A percentile compares a stretch with the other conserved stretches of the same genome.
phyloP scores from a whole-genome alignment of 2,888 invertebrate genomes.

The Ecliptopera silaceata region DNA sequence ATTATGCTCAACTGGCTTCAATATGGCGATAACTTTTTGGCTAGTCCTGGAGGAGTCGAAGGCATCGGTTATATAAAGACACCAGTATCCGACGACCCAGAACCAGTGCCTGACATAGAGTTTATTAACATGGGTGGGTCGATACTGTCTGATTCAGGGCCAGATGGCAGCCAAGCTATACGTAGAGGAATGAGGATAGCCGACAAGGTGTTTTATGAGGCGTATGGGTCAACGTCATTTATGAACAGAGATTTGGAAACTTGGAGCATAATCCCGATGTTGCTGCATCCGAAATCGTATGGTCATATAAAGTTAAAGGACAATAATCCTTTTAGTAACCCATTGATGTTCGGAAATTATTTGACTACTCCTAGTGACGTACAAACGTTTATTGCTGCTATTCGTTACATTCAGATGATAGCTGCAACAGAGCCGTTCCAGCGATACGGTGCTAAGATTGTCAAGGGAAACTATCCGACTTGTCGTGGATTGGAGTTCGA shows the following conservation, averaged over 20 bases:
- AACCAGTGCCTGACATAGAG: constrained; percentile 86
- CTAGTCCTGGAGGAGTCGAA: constrained; percentile 86
- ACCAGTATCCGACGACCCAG: constrained; percentile 78
- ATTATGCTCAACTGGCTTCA: constrained; percentile 57
- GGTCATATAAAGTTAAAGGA: constrained; percentile 87
- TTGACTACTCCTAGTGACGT: constrained; percentile 85
- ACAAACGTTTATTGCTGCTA: constrained; percentile 83
- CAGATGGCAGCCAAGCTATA: constrained; percentile 64
- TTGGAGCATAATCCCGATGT: constrained; percentile 85
- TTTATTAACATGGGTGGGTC: constrained; percentile 85
- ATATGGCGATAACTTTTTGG: constrained; percentile 70
- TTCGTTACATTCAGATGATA: constrained; percentile 84
- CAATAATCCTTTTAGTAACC: constrained; percentile 88
- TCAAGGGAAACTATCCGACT: constrained; percentile 77
- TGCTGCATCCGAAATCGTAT: constrained; percentile 88
- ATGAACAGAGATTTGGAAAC: constrained; percentile 68
- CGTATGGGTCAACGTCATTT: constrained; percentile 79
- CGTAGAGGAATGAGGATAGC: constrained; percentile 82
- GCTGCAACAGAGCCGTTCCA: constrained; percentile 83
- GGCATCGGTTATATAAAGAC: constrained; percentile 86
- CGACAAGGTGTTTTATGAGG: constrained; percentile 78
- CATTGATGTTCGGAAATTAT: constrained; percentile 92
- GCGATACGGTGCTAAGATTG: constrained; percentile 77
- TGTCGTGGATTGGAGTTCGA: constrained; percentile 77
- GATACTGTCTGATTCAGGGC: constrained; percentile 83